Percentiles rank a stretch among this genome's conserved stretches.
Conservation (phyloP, 2,113 vertebrate genomes). For the Anser cygnoides region DNA sequence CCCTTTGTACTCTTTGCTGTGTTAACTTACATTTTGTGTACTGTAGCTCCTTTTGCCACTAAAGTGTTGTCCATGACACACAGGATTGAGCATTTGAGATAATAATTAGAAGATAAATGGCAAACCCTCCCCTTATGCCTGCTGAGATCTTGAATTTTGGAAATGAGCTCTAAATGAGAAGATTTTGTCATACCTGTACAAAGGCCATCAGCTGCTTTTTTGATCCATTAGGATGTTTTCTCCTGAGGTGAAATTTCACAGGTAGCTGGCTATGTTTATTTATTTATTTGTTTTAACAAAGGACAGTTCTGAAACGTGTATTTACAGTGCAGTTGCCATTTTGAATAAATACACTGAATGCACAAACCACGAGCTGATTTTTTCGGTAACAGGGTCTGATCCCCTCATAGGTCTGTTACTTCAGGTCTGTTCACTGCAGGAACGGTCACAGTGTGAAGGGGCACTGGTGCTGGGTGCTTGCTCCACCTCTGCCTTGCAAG, state of each 20-base stretch:
- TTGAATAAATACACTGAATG: neutral
- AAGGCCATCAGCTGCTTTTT: neutral
- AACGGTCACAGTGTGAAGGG: neutral
- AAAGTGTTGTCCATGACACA: neutral
- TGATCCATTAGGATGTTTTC: neutral
- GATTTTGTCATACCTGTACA: neutral
- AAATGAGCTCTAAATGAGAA: neutral
- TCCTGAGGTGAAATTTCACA: neutral
- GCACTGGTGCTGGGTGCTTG: neutral
- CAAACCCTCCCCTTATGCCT: conserved; percentile 5
- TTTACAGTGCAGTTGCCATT: neutral
- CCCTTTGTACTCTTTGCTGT: neutral
- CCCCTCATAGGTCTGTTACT: neutral
- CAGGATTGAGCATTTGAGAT: neutral
- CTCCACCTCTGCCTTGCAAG: neutral
- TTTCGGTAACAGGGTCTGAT: neutral
- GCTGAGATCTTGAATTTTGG: neutral
- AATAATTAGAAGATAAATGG: conserved; percentile 19
- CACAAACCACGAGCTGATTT: neutral
- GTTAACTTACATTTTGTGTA: neutral
- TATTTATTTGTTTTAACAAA: conserved; percentile 20
- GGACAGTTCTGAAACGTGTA: neutral
- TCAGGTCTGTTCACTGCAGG: neutral
- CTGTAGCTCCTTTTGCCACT: neutral
- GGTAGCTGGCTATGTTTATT: neutral